Evolutionary conservation across 2,888 invertebrate genomes (phyloP).

Genomic region (Punctoribates punctum): DNA sequence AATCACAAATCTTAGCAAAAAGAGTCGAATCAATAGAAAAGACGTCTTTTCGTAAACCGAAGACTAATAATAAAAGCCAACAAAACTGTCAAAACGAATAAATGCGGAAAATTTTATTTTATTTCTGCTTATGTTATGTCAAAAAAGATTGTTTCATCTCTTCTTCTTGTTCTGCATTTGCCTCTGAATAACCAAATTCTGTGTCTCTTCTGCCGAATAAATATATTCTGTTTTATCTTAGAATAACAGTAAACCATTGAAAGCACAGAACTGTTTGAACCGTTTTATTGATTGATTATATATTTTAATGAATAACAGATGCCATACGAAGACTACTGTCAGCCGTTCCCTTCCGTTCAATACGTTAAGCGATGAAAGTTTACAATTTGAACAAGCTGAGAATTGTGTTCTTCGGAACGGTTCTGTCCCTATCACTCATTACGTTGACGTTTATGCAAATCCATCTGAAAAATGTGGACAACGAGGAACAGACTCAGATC

Average conservation of each 20-base stretch:
- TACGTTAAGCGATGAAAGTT: not conserved
- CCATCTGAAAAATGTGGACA: conserved; percentile 1
- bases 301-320: not conserved
- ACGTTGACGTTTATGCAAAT: conserved; percentile 16
- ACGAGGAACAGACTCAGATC: not conserved
- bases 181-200: not conserved
- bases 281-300: conserved; percentile 9
- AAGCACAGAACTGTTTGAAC: not conserved
- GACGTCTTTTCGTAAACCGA: not conserved
- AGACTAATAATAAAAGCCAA: conserved; percentile 19
- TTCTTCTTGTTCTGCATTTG: not conserved
- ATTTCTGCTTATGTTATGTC: not conserved
- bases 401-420: not conserved
- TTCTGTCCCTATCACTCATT: conserved; percentile 19
- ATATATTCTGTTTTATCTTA: conserved; percentile 8
- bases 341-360: not conserved
- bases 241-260: not conserved
- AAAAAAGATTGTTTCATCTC: not conserved
- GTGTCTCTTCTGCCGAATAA: not conserved
- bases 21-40: not conserved
- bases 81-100: conserved; percentile 23
- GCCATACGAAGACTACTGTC: not conserved
- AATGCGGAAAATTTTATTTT: conserved; percentile 3
- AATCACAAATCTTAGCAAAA: not conserved
- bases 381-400: conserved; percentile 20